Conservation (phyloP, 2,113 vertebrate genomes). For the Cyprinodon tularosa region DNA sequence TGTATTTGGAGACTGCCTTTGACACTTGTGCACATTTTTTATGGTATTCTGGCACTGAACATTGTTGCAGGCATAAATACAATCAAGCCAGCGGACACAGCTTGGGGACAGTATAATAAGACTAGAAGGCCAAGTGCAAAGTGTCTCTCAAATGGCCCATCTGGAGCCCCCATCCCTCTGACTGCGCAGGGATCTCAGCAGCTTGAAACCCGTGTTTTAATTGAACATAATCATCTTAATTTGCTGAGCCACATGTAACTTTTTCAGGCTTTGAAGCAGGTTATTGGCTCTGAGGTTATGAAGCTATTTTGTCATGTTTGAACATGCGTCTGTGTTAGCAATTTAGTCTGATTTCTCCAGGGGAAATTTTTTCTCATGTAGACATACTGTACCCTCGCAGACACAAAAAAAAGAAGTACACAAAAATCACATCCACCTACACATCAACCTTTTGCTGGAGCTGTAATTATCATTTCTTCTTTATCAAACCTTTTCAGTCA, state of each 20-base stretch:
- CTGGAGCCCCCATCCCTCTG: slow-evolving; percentile 57
- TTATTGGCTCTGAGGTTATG: slow-evolving; percentile 72
- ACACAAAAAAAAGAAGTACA: not conserved
- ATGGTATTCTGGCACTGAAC: slow-evolving; percentile 28
- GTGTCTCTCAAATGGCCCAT: slow-evolving; percentile 70
- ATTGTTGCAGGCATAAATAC: slow-evolving; percentile 35
- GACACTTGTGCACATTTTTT: slow-evolving; percentile 47
- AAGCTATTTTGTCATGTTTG: slow-evolving; percentile 67
- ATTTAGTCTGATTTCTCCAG: slow-evolving; percentile 52
- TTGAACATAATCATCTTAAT: slow-evolving; percentile 69
- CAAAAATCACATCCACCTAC: slow-evolving; percentile 1
- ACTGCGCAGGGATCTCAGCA: slow-evolving; percentile 43
- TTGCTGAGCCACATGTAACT: slow-evolving; percentile 61
- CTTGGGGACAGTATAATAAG: slow-evolving; percentile 55
- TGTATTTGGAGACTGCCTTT: slow-evolving; percentile 26
- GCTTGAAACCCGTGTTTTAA: slow-evolving; percentile 71
- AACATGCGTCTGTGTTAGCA: slow-evolving; percentile 69
- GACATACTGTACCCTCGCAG: not conserved
- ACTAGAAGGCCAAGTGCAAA: slow-evolving; percentile 65
- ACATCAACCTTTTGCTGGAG: not conserved
- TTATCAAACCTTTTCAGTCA: slow-evolving; percentile 2
- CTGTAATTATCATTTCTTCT: slow-evolving; percentile 9
- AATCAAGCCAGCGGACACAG: slow-evolving; percentile 57
- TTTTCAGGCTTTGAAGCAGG: slow-evolving; percentile 59
- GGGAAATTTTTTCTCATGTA: slow-evolving; percentile 31